These are phyloP conservation scores for Eulemur rubriventer DNA, from an alignment of 2,797 vertebrate genomes.

Conservation along the genomic window DNA sequence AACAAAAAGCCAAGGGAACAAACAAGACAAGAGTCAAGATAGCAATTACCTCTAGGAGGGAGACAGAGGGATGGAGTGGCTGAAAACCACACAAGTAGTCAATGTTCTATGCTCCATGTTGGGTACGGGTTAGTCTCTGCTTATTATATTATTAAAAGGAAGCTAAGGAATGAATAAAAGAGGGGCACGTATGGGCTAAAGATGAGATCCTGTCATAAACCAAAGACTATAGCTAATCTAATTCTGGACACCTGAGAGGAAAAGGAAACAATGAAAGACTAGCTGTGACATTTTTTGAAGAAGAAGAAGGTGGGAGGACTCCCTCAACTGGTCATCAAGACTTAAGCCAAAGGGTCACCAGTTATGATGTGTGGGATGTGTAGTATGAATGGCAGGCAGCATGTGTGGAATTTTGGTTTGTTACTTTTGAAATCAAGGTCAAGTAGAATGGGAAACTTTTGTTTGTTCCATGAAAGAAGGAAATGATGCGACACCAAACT, in stretches of 20 bases:
- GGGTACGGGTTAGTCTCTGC: not conserved
- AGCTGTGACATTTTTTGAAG: not conserved
- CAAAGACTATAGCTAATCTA: not conserved
- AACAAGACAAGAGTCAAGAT: not conserved
- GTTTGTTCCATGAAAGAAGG: not conserved
- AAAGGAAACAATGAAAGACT: not conserved
- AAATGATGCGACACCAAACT: not conserved
- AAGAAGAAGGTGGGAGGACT: not conserved
- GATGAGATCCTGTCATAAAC: not conserved
- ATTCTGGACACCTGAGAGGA: not conserved
- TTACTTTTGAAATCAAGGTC: not conserved
- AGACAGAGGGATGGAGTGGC: not conserved
- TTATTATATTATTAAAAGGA: not conserved
- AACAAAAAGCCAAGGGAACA: not conserved
- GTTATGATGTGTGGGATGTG: accelerated
- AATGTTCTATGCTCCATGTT: not conserved
- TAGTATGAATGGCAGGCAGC: not conserved
- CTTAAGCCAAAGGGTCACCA: not conserved
- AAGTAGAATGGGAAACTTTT: not conserved
- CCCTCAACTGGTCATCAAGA: not conserved
- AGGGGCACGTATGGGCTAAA: not conserved
- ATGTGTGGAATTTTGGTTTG: not conserved
- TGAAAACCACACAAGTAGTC: not conserved
- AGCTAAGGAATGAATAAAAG: not conserved
- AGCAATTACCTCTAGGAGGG: not conserved